Evolutionary conservation across 2,113 vertebrate genomes (phyloP), one percentile per base, ranked within the genome.

Genomic region (Antennarius striatus): DNA sequence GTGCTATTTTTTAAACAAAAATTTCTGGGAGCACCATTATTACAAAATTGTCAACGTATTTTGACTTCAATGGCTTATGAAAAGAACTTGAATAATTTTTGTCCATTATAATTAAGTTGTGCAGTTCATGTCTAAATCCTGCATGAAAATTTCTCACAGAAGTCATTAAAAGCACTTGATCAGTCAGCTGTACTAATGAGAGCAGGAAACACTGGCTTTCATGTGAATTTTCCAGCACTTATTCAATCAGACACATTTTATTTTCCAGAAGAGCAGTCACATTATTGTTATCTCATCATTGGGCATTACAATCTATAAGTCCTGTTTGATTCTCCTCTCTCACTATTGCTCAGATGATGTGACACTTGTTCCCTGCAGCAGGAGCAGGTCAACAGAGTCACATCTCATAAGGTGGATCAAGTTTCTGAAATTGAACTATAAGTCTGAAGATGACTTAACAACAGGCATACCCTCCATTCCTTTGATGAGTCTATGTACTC

Each of bases 211-310:
- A 58, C 63, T 59, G 36, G 40, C 73, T 72, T 77, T 73, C 62
- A 69, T 77, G 58, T 55, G 83, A 46, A 83, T 77, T 57, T n/a
- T 53, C 28, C 51, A 49, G 66, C 77, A 43, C 69, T 77, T 50
- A 57, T 47, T 74, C 63, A 60, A 45, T 59, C 13, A 0, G 32
- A 36, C 5, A 4, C 1, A 58, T 59, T 53, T 65, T 39, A 60
- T 52, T 76, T 67, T 54, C 63, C n/a, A 68, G 63, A 80, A 68
- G 68, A 79, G 62, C 8, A 14, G 17, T 45, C 3, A 57, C 43
- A 4, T 2, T 43, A 56, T 36, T 10, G 50, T 36, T 36, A 10
- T 15, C 6, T 56, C 7, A 5, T 36, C 4, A 36, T 36, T 36
- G 32, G 1, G 32, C 32, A 36, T 36, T 5, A 3, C 32, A 36